Conservation (phyloP, 2,113 vertebrate genomes). For the Arizona elegans region DNA sequence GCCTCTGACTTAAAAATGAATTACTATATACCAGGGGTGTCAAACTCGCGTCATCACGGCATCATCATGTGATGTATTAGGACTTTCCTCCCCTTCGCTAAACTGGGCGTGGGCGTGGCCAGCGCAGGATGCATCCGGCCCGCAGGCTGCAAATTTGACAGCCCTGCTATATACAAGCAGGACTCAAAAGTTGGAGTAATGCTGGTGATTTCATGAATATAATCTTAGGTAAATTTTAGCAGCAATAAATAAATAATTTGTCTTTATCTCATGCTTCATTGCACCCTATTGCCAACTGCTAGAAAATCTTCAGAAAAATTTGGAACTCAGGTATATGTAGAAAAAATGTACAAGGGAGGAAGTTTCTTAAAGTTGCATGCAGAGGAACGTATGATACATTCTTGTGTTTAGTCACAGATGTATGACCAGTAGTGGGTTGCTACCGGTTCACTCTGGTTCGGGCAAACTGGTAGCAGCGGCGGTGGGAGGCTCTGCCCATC, state of each 20-base stretch:
- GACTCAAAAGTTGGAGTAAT: not conserved
- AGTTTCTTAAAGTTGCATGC: not conserved
- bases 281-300: not conserved
- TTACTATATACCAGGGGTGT: not conserved
- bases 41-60: no score
- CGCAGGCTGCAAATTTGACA: no score
- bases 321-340: slow-evolving; percentile 20
- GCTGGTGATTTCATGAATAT: not conserved
- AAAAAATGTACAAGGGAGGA: not conserved
- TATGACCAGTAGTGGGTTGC: no score
- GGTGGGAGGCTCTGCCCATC: no score
- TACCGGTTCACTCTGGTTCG: no score
- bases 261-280: slow-evolving; percentile 20
- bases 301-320: slow-evolving; percentile 14
- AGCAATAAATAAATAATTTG: not conserved
- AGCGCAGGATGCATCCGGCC: no score
- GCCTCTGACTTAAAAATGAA: not conserved
- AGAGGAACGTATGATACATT: not conserved
- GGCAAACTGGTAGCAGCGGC: no score
- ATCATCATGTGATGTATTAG: no score
- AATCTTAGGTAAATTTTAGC: not conserved
- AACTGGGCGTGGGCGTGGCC: no score
- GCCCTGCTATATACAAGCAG: not conserved
- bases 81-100: no score
- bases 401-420: not conserved